Conservation (phyloP, 2,888 invertebrate species). For the Aspidiotus rigidus region DNA sequence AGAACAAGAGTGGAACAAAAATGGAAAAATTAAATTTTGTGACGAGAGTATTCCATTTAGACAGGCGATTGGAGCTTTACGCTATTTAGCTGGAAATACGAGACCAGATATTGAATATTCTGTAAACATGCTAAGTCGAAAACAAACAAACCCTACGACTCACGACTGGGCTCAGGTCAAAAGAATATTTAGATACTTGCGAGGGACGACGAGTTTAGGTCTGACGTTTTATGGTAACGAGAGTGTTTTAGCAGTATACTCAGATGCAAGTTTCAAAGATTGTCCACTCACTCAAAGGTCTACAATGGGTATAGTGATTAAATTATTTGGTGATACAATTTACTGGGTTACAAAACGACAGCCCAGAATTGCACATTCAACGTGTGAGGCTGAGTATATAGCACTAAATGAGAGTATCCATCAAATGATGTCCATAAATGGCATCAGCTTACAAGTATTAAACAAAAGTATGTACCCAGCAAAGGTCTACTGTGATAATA, state of each 20-base stretch:
- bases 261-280: slow-evolving; percentile 12
- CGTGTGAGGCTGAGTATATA: slow-evolving; percentile 7
- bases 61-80: not conserved
- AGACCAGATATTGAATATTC: slow-evolving; percentile 12
- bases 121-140: not conserved
- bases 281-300: not conserved
- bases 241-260: not conserved
- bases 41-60: not conserved
- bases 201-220: not conserved
- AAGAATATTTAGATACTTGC: slow-evolving; percentile 4
- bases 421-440: not conserved
- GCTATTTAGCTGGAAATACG: slow-evolving; percentile 7
- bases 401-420: not conserved
- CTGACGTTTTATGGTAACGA: not conserved
- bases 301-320: not conserved
- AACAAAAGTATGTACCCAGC: not conserved
- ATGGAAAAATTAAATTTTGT: not conserved
- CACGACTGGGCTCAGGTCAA: slow-evolving; percentile 5
- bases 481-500: slow-evolving; percentile 1
- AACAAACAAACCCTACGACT: not conserved
- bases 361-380: not conserved
- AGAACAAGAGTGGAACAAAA: not conserved
- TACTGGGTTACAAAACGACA: not conserved
- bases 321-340: not conserved
- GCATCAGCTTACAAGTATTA: not conserved